Evolutionary conservation across 2,113 vertebrate species (phyloP).

Genomic region (Crotalus viridis): DNA sequence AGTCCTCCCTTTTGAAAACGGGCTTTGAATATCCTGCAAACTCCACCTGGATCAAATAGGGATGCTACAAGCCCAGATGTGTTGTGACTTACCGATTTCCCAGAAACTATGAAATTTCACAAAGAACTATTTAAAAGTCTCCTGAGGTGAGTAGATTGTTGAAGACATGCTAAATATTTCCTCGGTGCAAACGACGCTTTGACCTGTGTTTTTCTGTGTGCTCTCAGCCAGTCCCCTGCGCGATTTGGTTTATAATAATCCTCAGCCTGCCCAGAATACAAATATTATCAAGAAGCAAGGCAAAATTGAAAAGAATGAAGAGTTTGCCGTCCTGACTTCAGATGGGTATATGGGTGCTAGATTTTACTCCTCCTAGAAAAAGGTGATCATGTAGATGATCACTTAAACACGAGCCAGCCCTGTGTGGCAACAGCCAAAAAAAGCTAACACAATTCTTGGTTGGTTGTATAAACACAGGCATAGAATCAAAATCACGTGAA

Average conservation of each 20-base stretch:
- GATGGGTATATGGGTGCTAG: not conserved
- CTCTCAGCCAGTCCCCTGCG: not conserved
- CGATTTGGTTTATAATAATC: not conserved
- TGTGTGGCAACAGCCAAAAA: too few relatives aligned
- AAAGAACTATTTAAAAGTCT: not conserved
- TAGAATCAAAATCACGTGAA: too few relatives aligned
- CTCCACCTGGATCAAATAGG: not conserved
- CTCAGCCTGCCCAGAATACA: not conserved
- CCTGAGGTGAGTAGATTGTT: not conserved
- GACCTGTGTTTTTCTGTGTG: not conserved
- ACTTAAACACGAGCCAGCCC: too few relatives aligned
- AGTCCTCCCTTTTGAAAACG: too few relatives aligned
- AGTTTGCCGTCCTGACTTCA: not conserved
- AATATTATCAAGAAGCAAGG: not conserved
- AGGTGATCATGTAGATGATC: not conserved
- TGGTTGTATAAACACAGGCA: too few relatives aligned
- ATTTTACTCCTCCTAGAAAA: not conserved
- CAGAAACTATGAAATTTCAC: not conserved
- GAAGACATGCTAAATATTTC: not conserved
- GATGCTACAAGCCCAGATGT: not conserved
- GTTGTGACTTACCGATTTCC: not conserved
- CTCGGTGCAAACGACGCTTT: not conserved
- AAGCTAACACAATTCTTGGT: too few relatives aligned
- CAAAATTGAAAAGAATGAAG: not conserved
- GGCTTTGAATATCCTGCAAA: not conserved